Evolutionary conservation across 2,113 vertebrate genomes (phyloP), one percentile per base, ranked within the genome.

Genomic region (Pluvianellus socialis): DNA sequence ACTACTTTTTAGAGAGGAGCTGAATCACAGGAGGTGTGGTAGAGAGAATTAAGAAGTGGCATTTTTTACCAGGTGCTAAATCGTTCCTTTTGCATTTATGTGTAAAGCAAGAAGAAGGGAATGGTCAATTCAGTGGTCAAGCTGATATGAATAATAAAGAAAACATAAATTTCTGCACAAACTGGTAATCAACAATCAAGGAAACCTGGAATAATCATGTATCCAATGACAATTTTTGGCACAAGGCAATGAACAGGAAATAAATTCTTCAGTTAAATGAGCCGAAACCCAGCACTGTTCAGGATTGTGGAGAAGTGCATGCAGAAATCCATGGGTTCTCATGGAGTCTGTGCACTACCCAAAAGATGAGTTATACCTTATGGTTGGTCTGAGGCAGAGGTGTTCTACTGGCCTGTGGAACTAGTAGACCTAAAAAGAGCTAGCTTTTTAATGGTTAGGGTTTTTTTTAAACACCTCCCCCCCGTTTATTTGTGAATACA

Each of bases 11-110:
- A 20, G 73, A 71, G 59, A 44, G 66, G 80, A 89, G 20, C 24
- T 0, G 3, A 21, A 26, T 62, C 18, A 24, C 17, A n/a, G 1
- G 10, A 61, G 22, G 32, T 18, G 5, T 10, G 24, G 20, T 5
- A 61, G 40, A 52, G 50, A 66, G 76, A 71, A 59, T 45, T 68
- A 22, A 59, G 23, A 59, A 44, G 26, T n/a, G 35, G 3, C 62
- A 1, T 40, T 73, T 94, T 88, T 81, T 49, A 20, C 14, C n/a
- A 27, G 27, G 14, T 44, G 33, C 58, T 52, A 14, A 58, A 17
- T 27, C 24, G 7, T 65, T 79, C 38, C 40, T 88, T 84, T 65
- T 30, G 44, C 16, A 9, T 10, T 40, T 52, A 2, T 0, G 2
- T 4, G 5, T 79, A 50, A 50, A 49, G 73, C 38, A 52, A 14